A percentile compares a stretch with the other conserved stretches of the same genome.
Conservation (phyloP, 2,113 vertebrate species). For the Elephantulus edwardii region DNA sequence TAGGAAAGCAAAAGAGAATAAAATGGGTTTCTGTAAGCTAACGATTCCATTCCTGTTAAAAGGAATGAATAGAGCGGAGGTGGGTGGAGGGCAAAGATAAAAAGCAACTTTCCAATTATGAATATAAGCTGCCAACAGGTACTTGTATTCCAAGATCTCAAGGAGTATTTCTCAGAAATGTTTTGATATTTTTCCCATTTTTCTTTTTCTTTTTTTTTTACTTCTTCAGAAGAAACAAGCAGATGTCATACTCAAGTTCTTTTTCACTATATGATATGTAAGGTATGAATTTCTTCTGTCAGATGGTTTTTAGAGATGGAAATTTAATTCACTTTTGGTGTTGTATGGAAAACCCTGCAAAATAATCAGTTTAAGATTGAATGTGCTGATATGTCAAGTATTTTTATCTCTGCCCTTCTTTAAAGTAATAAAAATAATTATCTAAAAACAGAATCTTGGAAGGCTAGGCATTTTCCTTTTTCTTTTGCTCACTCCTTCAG, state of each 20-base stretch:
- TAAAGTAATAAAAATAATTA: slow-evolving; percentile 64
- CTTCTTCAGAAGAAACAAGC: slow-evolving; percentile 25
- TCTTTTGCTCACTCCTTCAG: slow-evolving; percentile 23
- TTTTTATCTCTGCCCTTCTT: slow-evolving; percentile 67
- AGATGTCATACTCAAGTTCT: neutral
- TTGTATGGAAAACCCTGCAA: slow-evolving; percentile 61
- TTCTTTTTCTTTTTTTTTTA: neutral
- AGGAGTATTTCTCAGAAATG: slow-evolving; percentile 36
- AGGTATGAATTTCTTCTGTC: slow-evolving; percentile 66
- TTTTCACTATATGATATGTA: slow-evolving; percentile 51
- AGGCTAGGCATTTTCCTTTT: slow-evolving; percentile 33
- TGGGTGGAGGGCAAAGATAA: neutral
- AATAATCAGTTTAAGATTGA: slow-evolving; percentile 69
- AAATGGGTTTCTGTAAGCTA: slow-evolving; percentile 3
- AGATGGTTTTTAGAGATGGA: slow-evolving; percentile 56
- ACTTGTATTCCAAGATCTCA: neutral
- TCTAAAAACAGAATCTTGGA: slow-evolving; percentile 57
- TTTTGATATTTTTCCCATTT: neutral
- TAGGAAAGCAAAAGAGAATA: slow-evolving; percentile 49
- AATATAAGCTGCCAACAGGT: neutral
- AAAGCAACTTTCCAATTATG: neutral
- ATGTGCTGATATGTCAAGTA: slow-evolving; percentile 61
- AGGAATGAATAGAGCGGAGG: neutral
- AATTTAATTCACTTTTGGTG: slow-evolving; percentile 68
- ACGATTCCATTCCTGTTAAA: neutral